These are phyloP conservation scores for Apis dorsata DNA, from an alignment of 1,140 invertebrate species.

Conservation along the genomic window DNA sequence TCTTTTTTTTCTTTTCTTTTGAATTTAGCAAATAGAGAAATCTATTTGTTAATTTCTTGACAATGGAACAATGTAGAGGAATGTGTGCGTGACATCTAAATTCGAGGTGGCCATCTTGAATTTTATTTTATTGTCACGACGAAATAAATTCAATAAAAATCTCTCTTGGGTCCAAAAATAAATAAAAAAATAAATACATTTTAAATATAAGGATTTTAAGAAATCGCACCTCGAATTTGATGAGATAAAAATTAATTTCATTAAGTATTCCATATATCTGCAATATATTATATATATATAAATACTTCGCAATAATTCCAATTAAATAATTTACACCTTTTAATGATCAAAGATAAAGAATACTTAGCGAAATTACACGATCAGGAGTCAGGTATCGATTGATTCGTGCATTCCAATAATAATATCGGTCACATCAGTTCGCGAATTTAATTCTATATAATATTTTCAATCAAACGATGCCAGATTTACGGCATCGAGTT, in stretches of 20 bases:
- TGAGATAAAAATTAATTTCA: background rate
- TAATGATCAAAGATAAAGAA: background rate
- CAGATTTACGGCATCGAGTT: background rate
- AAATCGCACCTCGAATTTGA: background rate
- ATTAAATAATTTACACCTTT: background rate
- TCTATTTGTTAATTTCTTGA: background rate
- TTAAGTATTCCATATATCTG: background rate
- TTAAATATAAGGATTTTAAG: no score
- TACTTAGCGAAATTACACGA: background rate
- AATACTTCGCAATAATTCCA: background rate
- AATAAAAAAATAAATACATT: background rate
- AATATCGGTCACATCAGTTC: background rate
- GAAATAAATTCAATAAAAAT: background rate
- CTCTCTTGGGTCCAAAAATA: background rate
- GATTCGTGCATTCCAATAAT: background rate
- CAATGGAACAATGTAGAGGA: no score
- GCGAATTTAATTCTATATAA: slow-evolving; percentile 3
- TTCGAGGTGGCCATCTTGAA: background rate
- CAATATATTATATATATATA: background rate
- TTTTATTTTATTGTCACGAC: background rate
- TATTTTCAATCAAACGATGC: background rate
- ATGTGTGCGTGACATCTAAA: background rate
- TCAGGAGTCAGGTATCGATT: background rate
- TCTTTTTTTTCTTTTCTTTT: background rate
- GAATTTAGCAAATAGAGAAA: background rate